Base-by-base conservation (phyloP, 1,140 invertebrate genomes). In the Potamilus streckersoni region DNA sequence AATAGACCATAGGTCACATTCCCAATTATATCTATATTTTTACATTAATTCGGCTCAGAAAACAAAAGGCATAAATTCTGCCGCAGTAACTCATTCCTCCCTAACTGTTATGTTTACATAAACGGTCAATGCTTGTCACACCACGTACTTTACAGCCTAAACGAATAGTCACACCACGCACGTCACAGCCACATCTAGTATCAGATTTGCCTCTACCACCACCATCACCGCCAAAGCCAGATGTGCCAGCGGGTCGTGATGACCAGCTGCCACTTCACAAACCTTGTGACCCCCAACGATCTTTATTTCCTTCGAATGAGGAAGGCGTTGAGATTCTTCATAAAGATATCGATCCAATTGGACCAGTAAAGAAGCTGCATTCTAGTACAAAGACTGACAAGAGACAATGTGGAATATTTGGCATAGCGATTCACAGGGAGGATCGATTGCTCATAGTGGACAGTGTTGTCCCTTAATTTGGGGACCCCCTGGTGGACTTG, bases 391-490 rank as follows among this genome's bases (percentile, higher is more conserved):
- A 63, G 12, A 71, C 72, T 69, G 75, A 77, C 64, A 72, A 57
- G 58, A 23, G 75, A 62, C 27, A 57, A 5, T 60, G 70, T 11
- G 75, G 75, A 61, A 72, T 77, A 67, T 72, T 77, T 27, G 69
- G 70, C 49, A 12, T 77, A 17, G 57, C 66, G 4, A 58, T 63
- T 58, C 58, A 69, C 14, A 59, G 38, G 5, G 66, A 19, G 6
- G 57, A 73, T 58, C 23, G 55, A 61, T 77, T 77, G 38, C 63
- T 77, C n/a, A 56, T 77, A 16, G 64, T 77, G 56, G 75, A 77
- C 49, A 59, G 75, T n/a, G 70, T 72, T 38, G 75, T 77, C 38
- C 75, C 75, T 0, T 70, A 77, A 58, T 77, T 77, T 61, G 75
- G 75, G 17, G 75, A 77, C 38, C 69, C 75, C 15, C 56, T 77